Conservation (phyloP, 2,888 invertebrate genomes). For the Dasypolia templi region DNA sequence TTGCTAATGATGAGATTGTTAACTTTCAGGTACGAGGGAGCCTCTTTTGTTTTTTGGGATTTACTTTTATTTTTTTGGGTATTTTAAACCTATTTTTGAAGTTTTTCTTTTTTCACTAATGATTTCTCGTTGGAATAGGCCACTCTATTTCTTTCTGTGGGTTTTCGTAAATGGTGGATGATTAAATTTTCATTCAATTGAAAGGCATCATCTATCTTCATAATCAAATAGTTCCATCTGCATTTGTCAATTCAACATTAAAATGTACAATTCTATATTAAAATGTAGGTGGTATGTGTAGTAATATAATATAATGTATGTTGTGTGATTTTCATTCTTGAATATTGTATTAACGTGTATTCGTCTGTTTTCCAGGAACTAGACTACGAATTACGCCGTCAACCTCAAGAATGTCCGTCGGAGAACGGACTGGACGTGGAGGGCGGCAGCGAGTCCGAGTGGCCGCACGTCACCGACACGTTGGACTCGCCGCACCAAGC, state of each 20-base stretch:
- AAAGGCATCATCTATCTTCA: not conserved
- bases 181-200: not conserved
- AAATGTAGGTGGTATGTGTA: not conserved
- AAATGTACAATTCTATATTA: not conserved
- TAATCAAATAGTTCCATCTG: not conserved
- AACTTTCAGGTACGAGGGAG: conserved; percentile 82
- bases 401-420: conserved; percentile 90
- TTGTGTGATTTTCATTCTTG: not conserved
- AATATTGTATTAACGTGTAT: not conserved
- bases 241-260: too few species aligned
- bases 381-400: conserved; percentile 94
- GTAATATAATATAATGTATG: too few species aligned
- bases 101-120: not conserved
- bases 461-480: conserved; percentile 91
- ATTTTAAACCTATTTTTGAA: not conserved
- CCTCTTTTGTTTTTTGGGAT: not conserved
- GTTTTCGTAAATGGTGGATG: conserved; percentile 10
- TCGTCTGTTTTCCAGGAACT: conserved; percentile 89
- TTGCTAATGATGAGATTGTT: conserved; percentile 82
- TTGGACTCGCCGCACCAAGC: conserved; percentile 91
- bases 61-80: not conserved
- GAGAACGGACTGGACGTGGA: conserved; percentile 90
- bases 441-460: conserved; percentile 90
- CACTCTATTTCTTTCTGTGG: conserved; percentile 11
- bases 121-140: not conserved